Evolutionary conservation across 2,888 invertebrate genomes (phyloP).

Genomic region (Troides aeacus): DNA sequence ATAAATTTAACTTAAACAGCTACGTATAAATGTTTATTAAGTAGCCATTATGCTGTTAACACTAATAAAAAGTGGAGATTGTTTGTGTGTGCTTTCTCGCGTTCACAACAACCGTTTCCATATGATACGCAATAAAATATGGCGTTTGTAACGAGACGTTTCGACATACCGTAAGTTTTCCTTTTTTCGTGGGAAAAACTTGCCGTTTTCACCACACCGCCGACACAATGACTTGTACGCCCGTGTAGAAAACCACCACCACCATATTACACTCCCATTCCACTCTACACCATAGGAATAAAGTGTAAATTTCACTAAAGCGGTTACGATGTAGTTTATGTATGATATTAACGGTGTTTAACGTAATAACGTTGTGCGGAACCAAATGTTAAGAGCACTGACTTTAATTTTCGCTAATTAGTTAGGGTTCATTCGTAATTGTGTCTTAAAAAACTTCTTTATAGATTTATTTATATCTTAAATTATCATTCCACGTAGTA

Average conservation of each 20-base stretch:
- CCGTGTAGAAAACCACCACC: constrained; percentile 40
- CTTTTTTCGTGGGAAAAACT: constrained; percentile 76
- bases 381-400: constrained; percentile 28
- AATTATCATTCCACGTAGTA: neutral
- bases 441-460: constrained; percentile 8
- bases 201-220: constrained; percentile 65
- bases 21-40: too few relatives aligned
- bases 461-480: neutral
- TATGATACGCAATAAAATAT: constrained; percentile 50
- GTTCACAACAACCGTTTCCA: constrained; percentile 33
- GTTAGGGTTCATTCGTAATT: constrained; percentile 23
- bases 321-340: constrained; percentile 23
- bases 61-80: neutral
- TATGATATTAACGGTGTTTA: constrained; percentile 53
- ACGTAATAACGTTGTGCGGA: constrained; percentile 43
- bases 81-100: constrained; percentile 16
- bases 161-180: constrained; percentile 67
- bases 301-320: constrained; percentile 31
- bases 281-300: constrained; percentile 36
- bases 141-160: constrained; percentile 57
- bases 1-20: too few relatives aligned
- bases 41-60: neutral
- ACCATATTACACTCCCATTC: constrained; percentile 34
- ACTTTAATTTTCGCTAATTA: constrained; percentile 35
- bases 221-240: constrained; percentile 53